A percentile compares a stretch with the other conserved stretches of the same genome.
phyloP scores from a whole-genome alignment of 2,888 invertebrate genomes.

The Halocaridina rubra region DNA sequence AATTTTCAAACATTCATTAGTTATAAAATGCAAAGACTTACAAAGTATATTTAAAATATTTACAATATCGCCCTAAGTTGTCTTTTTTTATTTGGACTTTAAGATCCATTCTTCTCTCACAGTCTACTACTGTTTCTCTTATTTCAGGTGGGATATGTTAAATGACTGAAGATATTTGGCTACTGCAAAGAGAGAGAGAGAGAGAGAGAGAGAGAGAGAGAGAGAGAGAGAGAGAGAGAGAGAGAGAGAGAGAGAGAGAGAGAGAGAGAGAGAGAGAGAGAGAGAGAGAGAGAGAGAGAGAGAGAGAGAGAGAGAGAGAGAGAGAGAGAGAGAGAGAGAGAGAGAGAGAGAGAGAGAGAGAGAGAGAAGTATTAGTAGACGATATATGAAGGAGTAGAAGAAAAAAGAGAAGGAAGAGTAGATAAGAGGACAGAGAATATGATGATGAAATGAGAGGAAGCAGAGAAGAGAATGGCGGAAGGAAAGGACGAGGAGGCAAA shows the following conservation, averaged over 20 bases:
- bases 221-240: slow-evolving; percentile 9
- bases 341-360: not conserved
- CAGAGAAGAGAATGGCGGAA: not conserved
- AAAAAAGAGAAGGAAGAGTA: not conserved
- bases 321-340: not conserved
- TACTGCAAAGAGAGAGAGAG: not conserved
- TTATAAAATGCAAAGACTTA: too few species aligned
- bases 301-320: not conserved
- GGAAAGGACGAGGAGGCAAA: not conserved
- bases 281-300: not conserved
- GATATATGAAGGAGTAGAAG: not conserved
- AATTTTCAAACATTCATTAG: too few species aligned
- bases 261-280: not conserved
- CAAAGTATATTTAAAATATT: too few species aligned
- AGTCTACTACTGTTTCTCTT: too few species aligned
- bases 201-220: slow-evolving; percentile 7
- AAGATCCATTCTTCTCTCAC: too few species aligned
- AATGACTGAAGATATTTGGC: not conserved
- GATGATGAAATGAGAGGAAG: not conserved
- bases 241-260: slow-evolving; percentile 2
- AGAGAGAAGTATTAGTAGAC: not conserved
- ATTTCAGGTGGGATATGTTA: not conserved
- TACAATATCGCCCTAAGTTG: too few species aligned
- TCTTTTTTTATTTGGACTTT: too few species aligned
- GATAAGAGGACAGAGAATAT: not conserved